Evolutionary conservation across 2,888 invertebrate species (phyloP), one percentile per base, ranked within the genome.

Genomic region (Listrodromus nycthemerus): DNA sequence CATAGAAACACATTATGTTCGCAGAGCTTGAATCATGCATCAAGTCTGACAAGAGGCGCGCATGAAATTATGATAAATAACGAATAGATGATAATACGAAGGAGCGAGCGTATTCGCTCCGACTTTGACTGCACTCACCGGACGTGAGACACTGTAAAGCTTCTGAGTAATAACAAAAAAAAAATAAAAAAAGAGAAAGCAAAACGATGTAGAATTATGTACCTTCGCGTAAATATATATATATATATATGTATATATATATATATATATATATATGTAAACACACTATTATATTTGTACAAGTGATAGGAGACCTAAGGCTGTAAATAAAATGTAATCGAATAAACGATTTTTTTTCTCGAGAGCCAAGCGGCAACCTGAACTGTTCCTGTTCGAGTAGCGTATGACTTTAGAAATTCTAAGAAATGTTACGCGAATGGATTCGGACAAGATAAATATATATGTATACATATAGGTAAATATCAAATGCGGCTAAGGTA

Each of bases 231-330:
- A 37, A 67, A 73, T 78, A 50, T 65, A 70, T 41, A 76, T 74
- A 70, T 71, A 82, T 33, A 73, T 78, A 50, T 65, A 70, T 41
- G 73, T 74, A 70, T 71, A 82, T 33, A 65, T 75, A 75, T 73
- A 78, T 73, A 61, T 82, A 75, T 83, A 78, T 73, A 82, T 61
- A 41, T 33, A 65, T 61, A 84, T 84, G 80, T 78, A 74, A 78
- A 85, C 82, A 85, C 84, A 82, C 87, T 87, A 89, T 87, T 89
- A 89, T 88, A 88, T 89, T 89, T 89, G 88, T 89, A 89, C 88
- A 86, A 87, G 67, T 83, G 83, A 80, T 76, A 67, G 73, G 63
- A 82, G 70, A 77, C 8, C 4, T 86, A 88, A 86, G 82, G 86
- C 82, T 89, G 89, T 89, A 89, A 86, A 89, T 89, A 89, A 87